These are phyloP conservation scores for Apis florea DNA, from an alignment of 1,140 invertebrate genomes.

Conservation along the genomic window DNA sequence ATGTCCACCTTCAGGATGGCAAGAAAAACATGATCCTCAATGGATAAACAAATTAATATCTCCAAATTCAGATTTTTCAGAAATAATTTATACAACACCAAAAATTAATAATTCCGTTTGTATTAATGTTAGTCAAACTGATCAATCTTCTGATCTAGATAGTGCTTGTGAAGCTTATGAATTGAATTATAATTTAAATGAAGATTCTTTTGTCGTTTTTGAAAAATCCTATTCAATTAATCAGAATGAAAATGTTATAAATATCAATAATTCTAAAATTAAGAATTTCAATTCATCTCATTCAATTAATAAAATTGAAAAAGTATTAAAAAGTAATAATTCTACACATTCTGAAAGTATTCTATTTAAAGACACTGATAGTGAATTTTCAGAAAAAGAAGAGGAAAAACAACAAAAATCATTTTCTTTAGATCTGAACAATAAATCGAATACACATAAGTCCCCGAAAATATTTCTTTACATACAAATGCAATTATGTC, in stretches of 20 bases:
- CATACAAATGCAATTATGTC: conserved; percentile 98
- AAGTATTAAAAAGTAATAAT: conserved; percentile 20
- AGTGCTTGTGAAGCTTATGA: conserved; percentile 74
- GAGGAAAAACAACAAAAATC: conserved; percentile 55
- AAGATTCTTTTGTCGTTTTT: conserved; percentile 73
- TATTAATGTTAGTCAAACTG: conserved; percentile 69
- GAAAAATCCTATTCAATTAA: conserved; percentile 60
- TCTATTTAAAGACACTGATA: conserved; percentile 57
- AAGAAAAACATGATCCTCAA: conserved; percentile 88
- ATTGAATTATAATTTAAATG: conserved; percentile 28
- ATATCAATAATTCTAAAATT: conserved; percentile 27
- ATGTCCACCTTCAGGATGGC: conserved; percentile 92
- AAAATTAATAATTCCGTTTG: conserved; percentile 64
- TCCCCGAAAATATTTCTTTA: conserved; percentile 89
- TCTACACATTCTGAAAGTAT: conserved; percentile 52
- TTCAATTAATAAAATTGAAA: conserved; percentile 23
- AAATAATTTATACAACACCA: conserved; percentile 61
- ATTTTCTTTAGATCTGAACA: conserved; percentile 76
- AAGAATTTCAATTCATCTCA: conserved; percentile 23
- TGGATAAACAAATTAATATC: conserved; percentile 80
- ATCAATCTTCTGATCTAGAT: conserved; percentile 66
- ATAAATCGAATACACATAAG: conserved; percentile 56
- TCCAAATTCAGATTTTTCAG: conserved; percentile 70
- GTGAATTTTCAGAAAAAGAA: conserved; percentile 17
- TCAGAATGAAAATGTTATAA: conserved; percentile 41